These are phyloP conservation scores for Chromoteleia sp. DNA, from an alignment of 2,888 invertebrate species.

Conservation along the genomic window DNA sequence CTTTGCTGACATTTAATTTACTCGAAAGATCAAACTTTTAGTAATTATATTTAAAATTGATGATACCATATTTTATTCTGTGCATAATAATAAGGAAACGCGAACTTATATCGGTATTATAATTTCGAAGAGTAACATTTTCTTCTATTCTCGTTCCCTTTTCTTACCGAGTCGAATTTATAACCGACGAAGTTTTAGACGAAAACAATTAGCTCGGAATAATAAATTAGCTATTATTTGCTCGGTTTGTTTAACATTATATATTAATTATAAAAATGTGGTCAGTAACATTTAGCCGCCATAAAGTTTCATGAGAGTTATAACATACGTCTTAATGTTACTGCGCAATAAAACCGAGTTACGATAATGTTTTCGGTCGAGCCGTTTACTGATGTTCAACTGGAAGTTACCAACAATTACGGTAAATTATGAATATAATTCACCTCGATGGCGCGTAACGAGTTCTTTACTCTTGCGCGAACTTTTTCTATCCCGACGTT, in stretches of 20 bases:
- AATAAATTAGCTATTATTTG: slow-evolving; percentile 33
- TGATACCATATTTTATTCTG: no score
- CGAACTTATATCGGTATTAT: no score
- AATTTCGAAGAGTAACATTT: no score
- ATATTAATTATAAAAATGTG: slow-evolving; percentile 47
- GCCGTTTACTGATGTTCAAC: slow-evolving; percentile 57
- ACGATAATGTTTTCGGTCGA: slow-evolving; percentile 59
- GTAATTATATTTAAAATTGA: no score
- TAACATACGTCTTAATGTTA: slow-evolving; percentile 60
- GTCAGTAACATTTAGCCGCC: slow-evolving; percentile 20
- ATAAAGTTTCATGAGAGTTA: slow-evolving; percentile 44
- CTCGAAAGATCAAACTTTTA: no score
- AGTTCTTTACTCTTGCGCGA: slow-evolving; percentile 19
- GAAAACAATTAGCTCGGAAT: not conserved
- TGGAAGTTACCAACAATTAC: slow-evolving; percentile 63
- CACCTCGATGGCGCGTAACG: slow-evolving; percentile 34
- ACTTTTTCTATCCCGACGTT: slow-evolving; percentile 10
- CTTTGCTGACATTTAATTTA: no score
- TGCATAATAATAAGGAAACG: no score
- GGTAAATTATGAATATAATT: slow-evolving; percentile 57
- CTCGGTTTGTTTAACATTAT: slow-evolving; percentile 40
- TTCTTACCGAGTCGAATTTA: not conserved
- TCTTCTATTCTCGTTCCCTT: no score
- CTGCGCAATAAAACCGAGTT: slow-evolving; percentile 55
- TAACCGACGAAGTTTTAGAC: not conserved